Evolutionary conservation across 2,113 vertebrate genomes (phyloP), one percentile per base, ranked within the genome.

Genomic region (Eulemur rufifrons): DNA sequence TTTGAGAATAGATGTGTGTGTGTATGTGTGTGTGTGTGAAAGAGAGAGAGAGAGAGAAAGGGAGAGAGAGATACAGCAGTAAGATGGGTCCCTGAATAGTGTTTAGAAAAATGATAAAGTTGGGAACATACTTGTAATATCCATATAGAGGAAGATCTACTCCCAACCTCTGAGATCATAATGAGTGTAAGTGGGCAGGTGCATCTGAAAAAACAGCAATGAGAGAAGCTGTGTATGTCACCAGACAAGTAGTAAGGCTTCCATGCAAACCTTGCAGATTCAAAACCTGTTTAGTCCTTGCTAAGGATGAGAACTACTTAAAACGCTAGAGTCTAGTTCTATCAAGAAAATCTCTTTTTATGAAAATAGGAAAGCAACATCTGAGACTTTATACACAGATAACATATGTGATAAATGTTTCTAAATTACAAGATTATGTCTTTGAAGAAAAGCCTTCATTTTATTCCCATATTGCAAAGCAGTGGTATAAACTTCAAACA

Each of bases 291-390:
- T 86, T 42, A 83, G 5, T 21, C 20, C 64, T 93, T 84, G 13
- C 61, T 34, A 50, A 94, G 34, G 37, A 91, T 52, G n/a, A 86
- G 18, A 59, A 76, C 14, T 29, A 69, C 47, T 93, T 78, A 47
- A 92, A 94, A 64, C 13, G 52, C 10, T 8, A 71, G 52, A 71
- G 20, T 20, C 47, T 63, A 32, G 4, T 63, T 91, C 14, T 52
- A 59, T 27, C 8, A 86, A 93, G 21, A 52, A 84, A 77, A 86
- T 34, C 5, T 54, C 59, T 74, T 93, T 91, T 42, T 50, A 29
- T 85, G 14, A 56, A 93, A 76, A 82, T 34, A 92, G 4, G 10
- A 87, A 84, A 47, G 42, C n/a, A 74, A n/a, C 20, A 90, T 66
- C 37, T 73, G 25, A 87, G 29, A 52, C 25, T 82, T 63, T 61